These are phyloP conservation scores for Alectura lathami DNA, from an alignment of 2,113 vertebrate species.

Conservation along the genomic window DNA sequence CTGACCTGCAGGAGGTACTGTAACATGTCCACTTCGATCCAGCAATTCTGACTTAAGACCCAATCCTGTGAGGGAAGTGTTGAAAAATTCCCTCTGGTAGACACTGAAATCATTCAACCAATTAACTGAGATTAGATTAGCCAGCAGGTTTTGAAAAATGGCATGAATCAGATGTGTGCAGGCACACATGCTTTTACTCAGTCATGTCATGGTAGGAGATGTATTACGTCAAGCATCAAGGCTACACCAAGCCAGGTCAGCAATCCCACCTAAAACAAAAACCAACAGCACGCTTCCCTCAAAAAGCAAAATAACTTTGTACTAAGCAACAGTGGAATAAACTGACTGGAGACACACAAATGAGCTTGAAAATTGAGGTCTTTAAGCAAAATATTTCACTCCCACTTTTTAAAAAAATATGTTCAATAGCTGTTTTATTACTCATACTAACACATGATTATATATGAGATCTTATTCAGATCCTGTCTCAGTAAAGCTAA, in stretches of 20 bases:
- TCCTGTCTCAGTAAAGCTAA: neutral
- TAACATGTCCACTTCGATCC: neutral
- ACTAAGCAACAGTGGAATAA: neutral
- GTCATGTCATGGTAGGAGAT: neutral
- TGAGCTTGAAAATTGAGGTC: neutral
- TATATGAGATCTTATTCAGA: neutral
- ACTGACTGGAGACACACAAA: neutral
- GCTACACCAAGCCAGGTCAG: slow-evolving; percentile 21
- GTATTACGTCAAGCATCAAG: slow-evolving; percentile 6
- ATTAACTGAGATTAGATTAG: slow-evolving; percentile 53
- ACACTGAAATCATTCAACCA: slow-evolving; percentile 39
- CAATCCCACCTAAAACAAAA: slow-evolving; percentile 2
- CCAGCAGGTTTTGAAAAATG: neutral
- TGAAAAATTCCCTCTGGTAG: slow-evolving; percentile 33
- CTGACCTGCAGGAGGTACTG: neutral
- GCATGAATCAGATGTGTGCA: neutral
- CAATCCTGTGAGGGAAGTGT: neutral
- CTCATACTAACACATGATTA: neutral
- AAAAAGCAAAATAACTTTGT: neutral
- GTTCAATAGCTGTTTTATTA: neutral
- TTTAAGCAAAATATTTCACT: neutral
- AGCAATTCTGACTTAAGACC: neutral
- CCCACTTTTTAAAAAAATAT: neutral
- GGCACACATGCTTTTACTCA: slow-evolving; percentile 18
- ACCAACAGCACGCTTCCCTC: neutral